phyloP scores from a whole-genome alignment of 64 coral and sea anemone species.

The Cladopsammia gracilis region DNA sequence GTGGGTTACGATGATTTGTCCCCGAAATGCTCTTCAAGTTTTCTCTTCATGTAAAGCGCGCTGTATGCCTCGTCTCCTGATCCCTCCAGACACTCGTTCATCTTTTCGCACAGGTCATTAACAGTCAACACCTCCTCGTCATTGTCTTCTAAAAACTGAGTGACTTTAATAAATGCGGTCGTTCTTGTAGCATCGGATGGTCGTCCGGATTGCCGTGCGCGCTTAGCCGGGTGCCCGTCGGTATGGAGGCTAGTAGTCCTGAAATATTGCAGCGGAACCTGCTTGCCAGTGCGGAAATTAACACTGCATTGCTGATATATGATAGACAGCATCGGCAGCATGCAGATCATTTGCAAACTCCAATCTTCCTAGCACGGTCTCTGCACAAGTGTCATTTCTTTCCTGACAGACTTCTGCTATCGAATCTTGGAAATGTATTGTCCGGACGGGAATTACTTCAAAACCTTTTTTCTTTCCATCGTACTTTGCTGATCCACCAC shows the following conservation, averaged over 20 bases:
- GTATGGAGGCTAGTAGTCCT: no score
- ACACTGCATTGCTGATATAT: constrained; percentile 1
- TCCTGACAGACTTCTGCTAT: background rate
- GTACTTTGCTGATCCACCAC: background rate
- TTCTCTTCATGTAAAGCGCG: constrained; percentile 21
- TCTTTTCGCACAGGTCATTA: background rate
- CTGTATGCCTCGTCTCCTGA: constrained; percentile 24
- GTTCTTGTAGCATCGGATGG: background rate
- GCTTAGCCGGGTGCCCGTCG: background rate
- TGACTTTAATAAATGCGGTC: constrained; percentile 11
- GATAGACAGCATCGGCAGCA: constrained; percentile 30
- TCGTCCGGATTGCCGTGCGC: background rate
- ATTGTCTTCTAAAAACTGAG: constrained; percentile 11
- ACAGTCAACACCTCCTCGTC: background rate
- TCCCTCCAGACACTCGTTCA: constrained; percentile 20
- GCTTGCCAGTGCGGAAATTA: constrained; percentile 50
- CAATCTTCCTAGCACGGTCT: constrained; percentile 14
- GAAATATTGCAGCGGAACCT: background rate
- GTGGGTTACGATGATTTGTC: constrained; percentile 25
- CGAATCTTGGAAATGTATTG: background rate
- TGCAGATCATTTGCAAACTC: constrained; percentile 7
- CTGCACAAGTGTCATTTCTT: constrained; percentile 19
- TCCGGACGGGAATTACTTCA: background rate
- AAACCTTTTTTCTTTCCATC: background rate
- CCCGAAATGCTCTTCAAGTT: constrained; percentile 24